Percentiles rank a stretch among this genome's conserved stretches.
These are phyloP conservation scores for Erebia aethiops DNA, from an alignment of 2,888 invertebrate genomes.

Conservation along the genomic window DNA sequence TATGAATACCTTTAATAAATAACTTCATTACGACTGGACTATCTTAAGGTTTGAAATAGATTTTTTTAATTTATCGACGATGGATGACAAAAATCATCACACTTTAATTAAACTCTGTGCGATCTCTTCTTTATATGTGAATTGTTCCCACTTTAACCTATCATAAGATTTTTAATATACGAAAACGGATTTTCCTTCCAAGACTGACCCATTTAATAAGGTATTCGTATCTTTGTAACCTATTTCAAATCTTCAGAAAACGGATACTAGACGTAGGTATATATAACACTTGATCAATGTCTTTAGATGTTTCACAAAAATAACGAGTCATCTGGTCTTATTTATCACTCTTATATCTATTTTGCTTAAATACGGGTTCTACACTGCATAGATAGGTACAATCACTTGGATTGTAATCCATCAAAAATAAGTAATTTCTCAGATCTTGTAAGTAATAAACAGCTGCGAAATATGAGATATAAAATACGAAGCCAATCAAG, in stretches of 20 bases:
- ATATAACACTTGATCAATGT: background rate
- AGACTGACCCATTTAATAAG: slow-evolving; percentile 29
- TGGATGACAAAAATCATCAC: slow-evolving; percentile 40
- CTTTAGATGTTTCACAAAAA: slow-evolving; percentile 23
- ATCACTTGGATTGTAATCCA: slow-evolving; percentile 61
- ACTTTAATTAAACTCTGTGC: slow-evolving; percentile 1
- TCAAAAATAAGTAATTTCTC: slow-evolving; percentile 57
- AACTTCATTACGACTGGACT: slow-evolving; percentile 61
- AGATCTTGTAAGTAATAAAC: slow-evolving; percentile 52
- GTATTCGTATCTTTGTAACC: slow-evolving; percentile 35
- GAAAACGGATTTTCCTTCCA: slow-evolving; percentile 19
- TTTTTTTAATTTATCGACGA: slow-evolving; percentile 50
- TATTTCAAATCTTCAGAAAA: slow-evolving; percentile 63
- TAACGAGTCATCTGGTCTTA: slow-evolving; percentile 49
- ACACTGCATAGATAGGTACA: slow-evolving; percentile 52
- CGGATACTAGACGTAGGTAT: background rate
- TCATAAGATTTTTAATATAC: slow-evolving; percentile 56
- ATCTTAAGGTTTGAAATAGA: slow-evolving; percentile 77
- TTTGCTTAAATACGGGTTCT: slow-evolving; percentile 48
- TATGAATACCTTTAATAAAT: slow-evolving; percentile 53
- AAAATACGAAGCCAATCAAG: slow-evolving; percentile 58
- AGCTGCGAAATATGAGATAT: slow-evolving; percentile 58
- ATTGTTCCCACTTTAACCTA: slow-evolving; percentile 76
- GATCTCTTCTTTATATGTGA: slow-evolving; percentile 41
- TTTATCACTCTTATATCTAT: slow-evolving; percentile 52